A percentile compares a stretch with the other conserved stretches of the same genome.
phyloP scores from a whole-genome alignment of 2,888 invertebrate species.

The Eucera pruinosa region DNA sequence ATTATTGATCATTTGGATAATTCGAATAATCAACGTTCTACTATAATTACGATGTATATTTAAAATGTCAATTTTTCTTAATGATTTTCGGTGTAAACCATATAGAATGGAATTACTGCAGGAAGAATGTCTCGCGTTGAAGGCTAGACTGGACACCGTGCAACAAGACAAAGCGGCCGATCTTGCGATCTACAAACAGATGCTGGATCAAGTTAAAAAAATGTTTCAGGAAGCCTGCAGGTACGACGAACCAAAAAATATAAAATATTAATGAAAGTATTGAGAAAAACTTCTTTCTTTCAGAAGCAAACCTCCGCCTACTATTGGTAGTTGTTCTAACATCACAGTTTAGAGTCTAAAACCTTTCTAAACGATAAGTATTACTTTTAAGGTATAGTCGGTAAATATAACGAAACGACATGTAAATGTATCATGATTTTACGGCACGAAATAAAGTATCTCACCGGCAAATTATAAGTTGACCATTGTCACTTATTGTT shows the following conservation, averaged over 20 bases:
- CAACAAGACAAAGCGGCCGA: constrained; percentile 88
- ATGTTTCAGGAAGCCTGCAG: constrained; percentile 86
- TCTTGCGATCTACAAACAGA: constrained; percentile 85
- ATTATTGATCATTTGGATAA: too few relatives aligned
- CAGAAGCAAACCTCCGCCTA: constrained; percentile 41
- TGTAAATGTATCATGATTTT: background rate
- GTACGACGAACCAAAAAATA: constrained; percentile 45
- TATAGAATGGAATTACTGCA: constrained; percentile 87
- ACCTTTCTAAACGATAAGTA: background rate
- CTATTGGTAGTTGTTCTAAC: constrained; percentile 52
- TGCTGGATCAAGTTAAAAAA: constrained; percentile 86
- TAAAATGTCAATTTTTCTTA: background rate
- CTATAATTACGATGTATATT: too few relatives aligned
- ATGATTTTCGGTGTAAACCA: background rate
- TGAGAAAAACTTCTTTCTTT: background rate
- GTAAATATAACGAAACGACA: background rate
- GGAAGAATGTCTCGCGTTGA: constrained; percentile 88
- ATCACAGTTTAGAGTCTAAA: constrained; percentile 38
- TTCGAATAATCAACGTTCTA: too few relatives aligned
- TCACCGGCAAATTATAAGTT: background rate
- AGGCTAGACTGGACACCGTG: constrained; percentile 87
- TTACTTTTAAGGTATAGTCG: background rate
- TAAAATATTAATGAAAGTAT: background rate
- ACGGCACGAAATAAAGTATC: constrained; percentile 19
- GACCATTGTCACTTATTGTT: constrained; percentile 14